Evolutionary conservation across 1,140 invertebrate genomes (phyloP).

Genomic region (Ylistrum balloti): DNA sequence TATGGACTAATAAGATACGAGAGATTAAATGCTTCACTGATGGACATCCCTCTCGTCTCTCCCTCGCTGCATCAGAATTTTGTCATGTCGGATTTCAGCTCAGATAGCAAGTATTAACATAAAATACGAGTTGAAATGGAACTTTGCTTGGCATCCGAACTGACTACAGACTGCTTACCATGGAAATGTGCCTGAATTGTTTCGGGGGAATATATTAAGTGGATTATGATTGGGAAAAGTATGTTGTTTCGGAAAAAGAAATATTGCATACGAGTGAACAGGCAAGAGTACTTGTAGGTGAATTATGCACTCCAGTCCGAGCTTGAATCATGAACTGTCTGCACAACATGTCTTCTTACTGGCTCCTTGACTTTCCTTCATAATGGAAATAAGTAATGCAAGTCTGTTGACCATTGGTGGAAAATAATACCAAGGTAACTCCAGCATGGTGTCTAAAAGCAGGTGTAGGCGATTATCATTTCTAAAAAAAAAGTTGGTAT

Average conservation of each 20-base stretch:
- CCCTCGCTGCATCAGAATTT: slow-evolving; percentile 63
- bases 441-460: no score
- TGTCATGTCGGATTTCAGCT: slow-evolving; percentile 61
- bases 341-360: slow-evolving; percentile 43
- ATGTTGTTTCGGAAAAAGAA: slow-evolving; percentile 7
- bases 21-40: not conserved
- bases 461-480: no score
- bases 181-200: slow-evolving; percentile 23
- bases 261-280: slow-evolving; percentile 4
- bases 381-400: not conserved
- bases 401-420: not conserved
- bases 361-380: not conserved
- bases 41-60: slow-evolving; percentile 48
- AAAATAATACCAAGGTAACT: no score
- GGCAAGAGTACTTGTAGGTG: not conserved
- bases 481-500: no score
- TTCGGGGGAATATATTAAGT: slow-evolving; percentile 29
- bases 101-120: not conserved
- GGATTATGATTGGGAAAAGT: not conserved
- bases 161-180: slow-evolving; percentile 32
- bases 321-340: slow-evolving; percentile 55
- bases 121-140: slow-evolving; percentile 35
- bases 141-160: slow-evolving; percentile 37
- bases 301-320: slow-evolving; percentile 54
- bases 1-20: slow-evolving; percentile 4